Conservation (phyloP, 2,797 vertebrate genomes). For the Centropyge bicolor region DNA sequence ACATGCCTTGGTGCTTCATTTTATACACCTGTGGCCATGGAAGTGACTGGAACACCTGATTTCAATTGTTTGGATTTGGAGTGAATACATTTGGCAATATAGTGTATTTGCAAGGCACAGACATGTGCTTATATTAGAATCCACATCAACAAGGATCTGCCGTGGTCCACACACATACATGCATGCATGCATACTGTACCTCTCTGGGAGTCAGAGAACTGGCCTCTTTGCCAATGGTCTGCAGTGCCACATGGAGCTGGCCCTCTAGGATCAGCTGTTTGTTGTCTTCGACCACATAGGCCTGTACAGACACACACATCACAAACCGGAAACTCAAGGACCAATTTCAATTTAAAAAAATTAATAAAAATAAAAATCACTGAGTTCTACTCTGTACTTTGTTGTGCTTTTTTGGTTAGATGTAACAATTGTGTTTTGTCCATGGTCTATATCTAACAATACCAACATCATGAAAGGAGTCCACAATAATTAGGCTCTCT, state of each 20-base stretch:
- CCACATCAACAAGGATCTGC: neutral
- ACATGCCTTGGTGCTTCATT: too few species aligned
- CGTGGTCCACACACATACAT: neutral
- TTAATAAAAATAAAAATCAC: neutral
- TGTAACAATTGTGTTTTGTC: neutral
- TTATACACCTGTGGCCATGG: too few species aligned
- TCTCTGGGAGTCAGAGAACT: conserved; percentile 92
- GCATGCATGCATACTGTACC: conserved; percentile 79
- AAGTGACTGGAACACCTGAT: too few species aligned
- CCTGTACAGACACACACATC: conserved; percentile 80
- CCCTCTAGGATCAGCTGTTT: conserved; percentile 97
- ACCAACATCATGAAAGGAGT: neutral
- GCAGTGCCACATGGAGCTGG: conserved; percentile 94
- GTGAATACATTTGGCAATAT: too few species aligned
- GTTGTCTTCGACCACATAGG: conserved; percentile 96
- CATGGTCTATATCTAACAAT: neutral
- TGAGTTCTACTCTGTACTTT: neutral
- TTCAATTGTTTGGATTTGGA: too few species aligned
- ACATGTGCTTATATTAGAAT: neutral
- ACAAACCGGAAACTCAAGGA: neutral
- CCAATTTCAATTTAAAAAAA: neutral
- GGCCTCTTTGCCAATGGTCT: conserved; percentile 91
- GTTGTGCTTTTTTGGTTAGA: neutral
- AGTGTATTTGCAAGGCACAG: neutral
- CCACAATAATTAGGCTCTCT: neutral